Evolutionary conservation across 2,888 invertebrate genomes (phyloP).

Genomic region (Apamea anceps): DNA sequence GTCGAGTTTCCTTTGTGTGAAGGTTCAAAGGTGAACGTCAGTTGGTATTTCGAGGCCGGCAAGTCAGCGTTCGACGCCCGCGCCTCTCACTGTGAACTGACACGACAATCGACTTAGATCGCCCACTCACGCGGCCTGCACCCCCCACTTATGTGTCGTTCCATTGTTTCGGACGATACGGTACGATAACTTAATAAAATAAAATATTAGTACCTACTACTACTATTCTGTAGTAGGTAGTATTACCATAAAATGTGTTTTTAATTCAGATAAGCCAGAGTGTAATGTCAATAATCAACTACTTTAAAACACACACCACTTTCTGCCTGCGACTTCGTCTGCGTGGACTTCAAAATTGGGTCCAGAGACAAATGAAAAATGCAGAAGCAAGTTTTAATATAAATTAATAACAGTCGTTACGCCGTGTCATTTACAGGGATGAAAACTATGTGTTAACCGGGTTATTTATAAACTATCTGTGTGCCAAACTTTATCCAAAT

Average conservation of each 20-base stretch:
- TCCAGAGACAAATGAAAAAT: background rate
- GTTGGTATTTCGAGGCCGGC: slow-evolving; percentile 75
- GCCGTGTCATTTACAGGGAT: background rate
- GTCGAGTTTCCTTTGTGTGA: slow-evolving; percentile 58
- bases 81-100: slow-evolving; percentile 82
- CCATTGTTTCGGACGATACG: slow-evolving; percentile 73
- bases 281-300: background rate
- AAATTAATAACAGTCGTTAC: background rate
- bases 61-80: slow-evolving; percentile 83
- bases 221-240: background rate
- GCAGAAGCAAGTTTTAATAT: background rate
- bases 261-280: background rate
- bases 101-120: slow-evolving; percentile 71
- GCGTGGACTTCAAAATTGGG: background rate
- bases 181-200: slow-evolving; percentile 11
- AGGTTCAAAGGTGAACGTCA: slow-evolving; percentile 70
- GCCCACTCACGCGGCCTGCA: slow-evolving; percentile 80
- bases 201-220: background rate
- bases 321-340: background rate
- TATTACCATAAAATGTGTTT: background rate
- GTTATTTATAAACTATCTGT: too few species aligned
- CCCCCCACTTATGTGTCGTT: slow-evolving; percentile 79
- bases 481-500: too few species aligned
- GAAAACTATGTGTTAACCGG: too few species aligned
- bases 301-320: background rate